These are phyloP conservation scores for Thalassoma bifasciatum DNA, from an alignment of 2,113 vertebrate genomes.

Conservation along the genomic window DNA sequence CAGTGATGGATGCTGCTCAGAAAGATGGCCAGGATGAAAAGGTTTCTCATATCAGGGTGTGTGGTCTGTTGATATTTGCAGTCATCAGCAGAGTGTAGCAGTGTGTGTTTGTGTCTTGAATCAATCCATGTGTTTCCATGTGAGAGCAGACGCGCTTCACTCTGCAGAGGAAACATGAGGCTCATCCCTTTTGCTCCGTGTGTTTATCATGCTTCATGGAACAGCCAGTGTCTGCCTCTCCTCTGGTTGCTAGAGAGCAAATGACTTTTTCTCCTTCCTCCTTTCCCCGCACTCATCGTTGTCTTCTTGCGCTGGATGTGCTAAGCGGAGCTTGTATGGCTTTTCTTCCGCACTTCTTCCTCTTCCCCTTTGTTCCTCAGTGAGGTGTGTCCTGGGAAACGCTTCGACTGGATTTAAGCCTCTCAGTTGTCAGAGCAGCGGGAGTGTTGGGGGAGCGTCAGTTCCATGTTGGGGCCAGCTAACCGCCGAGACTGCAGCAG, in stretches of 20 bases:
- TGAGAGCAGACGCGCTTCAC: slow-evolving; percentile 33
- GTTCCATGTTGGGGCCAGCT: slow-evolving; percentile 80
- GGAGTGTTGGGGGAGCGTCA: slow-evolving; percentile 72
- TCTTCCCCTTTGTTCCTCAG: slow-evolving; percentile 51
- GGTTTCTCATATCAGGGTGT: slow-evolving; percentile 69
- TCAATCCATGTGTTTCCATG: slow-evolving; percentile 33
- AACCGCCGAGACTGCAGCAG: slow-evolving; percentile 80
- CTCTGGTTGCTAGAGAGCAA: slow-evolving; percentile 26
- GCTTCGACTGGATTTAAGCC: slow-evolving; percentile 61
- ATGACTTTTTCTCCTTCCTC: slow-evolving; percentile 28
- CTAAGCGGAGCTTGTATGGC: slow-evolving; percentile 44
- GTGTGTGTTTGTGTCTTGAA: slow-evolving; percentile 34
- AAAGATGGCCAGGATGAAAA: slow-evolving; percentile 52
- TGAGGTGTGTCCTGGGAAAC: slow-evolving; percentile 67
- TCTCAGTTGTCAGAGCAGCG: slow-evolving; percentile 53
- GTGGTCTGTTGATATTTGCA: slow-evolving; percentile 54
- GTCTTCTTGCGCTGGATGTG: slow-evolving; percentile 38
- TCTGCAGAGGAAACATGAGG: slow-evolving; percentile 37
- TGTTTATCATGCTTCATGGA: slow-evolving; percentile 42
- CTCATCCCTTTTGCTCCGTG: slow-evolving; percentile 30
- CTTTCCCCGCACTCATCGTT: slow-evolving; percentile 5
- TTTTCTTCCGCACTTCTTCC: slow-evolving; percentile 47
- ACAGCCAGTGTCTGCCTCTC: slow-evolving; percentile 42
- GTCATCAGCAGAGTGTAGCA: slow-evolving; percentile 3
- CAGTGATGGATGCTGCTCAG: slow-evolving; percentile 59